Base-by-base conservation (phyloP, 1,140 invertebrate species). In the Aplysia californica region DNA sequence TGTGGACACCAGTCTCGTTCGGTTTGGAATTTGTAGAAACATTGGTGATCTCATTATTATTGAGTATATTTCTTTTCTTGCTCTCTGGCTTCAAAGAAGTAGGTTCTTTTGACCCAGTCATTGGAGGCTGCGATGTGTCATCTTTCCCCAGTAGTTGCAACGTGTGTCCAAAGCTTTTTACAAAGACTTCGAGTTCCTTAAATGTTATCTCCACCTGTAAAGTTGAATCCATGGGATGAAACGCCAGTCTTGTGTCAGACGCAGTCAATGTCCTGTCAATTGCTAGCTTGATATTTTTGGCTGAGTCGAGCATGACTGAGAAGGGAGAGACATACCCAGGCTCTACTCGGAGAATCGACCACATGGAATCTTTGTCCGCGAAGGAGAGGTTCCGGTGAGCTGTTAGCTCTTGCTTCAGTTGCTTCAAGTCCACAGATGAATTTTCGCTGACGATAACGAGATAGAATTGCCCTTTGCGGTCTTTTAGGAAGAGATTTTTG, bases 361-460 rank as follows among this genome's bases (percentile, higher is more conserved):
- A 3, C 73, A 79, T 69, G 29, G 74, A 73, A n/a, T 71, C 59
- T 55, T 44, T 59, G 38, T 71, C 58, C 5, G 38, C 78, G 44
- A 79, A 79, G 26, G 66, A 76, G 56, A 79, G 69, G 71, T 79
- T 79, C 39, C 78, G 61, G 58, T 71, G 31, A 21, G 78, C 78
- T 23, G 71, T 76, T 21, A 79, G 38, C 10, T 68, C 29, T 58
- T 66, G 68, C 50, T 71, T 38, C 18, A 79, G 59, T 6, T 39
- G 31, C 61, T 79, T 79, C n/a, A 79, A 69, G 26, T 79, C 78
- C 23, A 79, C 55, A 58, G 66, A 33, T 20, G 21, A 56, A 33
- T 76, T 41, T 58, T 79, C 78, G 29, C 71, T 56, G 58, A 38
- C 61, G 6, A 79, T 66, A 21, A 72, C 58, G 15, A 79, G 26